Conservation (phyloP, 2,113 vertebrate genomes). For the Collichthys lucidus region DNA sequence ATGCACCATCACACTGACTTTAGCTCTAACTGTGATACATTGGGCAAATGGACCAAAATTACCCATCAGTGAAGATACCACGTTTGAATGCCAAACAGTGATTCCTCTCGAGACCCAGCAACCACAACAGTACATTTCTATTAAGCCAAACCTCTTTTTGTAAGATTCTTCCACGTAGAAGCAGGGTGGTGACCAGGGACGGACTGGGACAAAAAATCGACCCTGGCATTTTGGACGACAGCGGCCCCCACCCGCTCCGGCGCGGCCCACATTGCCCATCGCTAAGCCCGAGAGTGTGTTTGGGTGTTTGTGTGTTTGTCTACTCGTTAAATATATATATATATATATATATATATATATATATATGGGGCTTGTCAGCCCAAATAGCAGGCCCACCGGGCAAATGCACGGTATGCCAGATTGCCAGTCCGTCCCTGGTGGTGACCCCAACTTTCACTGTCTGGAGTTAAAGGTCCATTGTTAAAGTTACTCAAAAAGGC, state of each 20-base stretch:
- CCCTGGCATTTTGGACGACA: no score
- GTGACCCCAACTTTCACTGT: neutral
- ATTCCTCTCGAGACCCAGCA: neutral
- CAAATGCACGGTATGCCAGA: no score
- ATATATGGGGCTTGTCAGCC: no score
- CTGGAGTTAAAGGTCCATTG: neutral
- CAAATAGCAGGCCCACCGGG: no score
- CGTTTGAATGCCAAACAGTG: neutral
- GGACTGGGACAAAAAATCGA: no score
- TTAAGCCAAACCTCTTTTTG: neutral
- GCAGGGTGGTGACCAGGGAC: neutral
- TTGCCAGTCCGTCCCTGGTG: no score
- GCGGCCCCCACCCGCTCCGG: no score
- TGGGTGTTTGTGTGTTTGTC: no score
- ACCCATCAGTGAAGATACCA: neutral
- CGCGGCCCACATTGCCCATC: no score
- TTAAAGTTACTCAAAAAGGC: neutral
- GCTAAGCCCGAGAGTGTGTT: no score
- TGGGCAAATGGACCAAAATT: neutral
- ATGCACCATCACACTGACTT: neutral
- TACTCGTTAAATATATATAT: no score
- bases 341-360: no score
- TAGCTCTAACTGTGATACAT: neutral
- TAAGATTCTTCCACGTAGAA: neutral
- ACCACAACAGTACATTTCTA: neutral